These are phyloP conservation scores for Gila orcuttii DNA, from an alignment of 2,113 vertebrate genomes.

Conservation along the genomic window DNA sequence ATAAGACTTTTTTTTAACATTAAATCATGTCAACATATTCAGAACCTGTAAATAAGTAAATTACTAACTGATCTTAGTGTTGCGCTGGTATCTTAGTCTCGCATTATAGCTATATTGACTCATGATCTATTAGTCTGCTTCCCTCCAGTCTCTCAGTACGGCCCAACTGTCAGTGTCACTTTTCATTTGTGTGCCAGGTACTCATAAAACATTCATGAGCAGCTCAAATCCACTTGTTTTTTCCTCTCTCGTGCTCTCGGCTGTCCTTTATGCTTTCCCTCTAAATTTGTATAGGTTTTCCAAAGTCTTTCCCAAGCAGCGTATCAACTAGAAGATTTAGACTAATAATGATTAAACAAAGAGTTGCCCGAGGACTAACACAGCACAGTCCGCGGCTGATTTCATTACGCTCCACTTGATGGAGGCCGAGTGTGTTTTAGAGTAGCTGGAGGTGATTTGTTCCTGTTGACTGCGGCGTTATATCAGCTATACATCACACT, in stretches of 20 bases:
- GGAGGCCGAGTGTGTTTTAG: constrained; percentile 20
- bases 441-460: constrained; percentile 33
- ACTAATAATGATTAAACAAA: constrained; percentile 39
- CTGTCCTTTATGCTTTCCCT: constrained; percentile 1
- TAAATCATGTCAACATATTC: no score
- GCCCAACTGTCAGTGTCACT: constrained; percentile 72
- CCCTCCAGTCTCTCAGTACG: constrained; percentile 53
- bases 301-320: constrained; percentile 2
- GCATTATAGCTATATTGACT: constrained; percentile 30
- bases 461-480: not conserved
- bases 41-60: not conserved
- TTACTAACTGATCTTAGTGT: constrained; percentile 5
- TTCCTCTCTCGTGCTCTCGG: constrained; percentile 16
- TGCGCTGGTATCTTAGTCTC: constrained; percentile 33
- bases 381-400: not conserved
- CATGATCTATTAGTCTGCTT: constrained; percentile 33
- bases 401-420: constrained; percentile 7
- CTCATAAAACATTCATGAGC: constrained; percentile 77
- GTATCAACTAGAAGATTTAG: constrained; percentile 28
- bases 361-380: constrained; percentile 27
- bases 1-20: no score
- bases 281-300: constrained; percentile 27
- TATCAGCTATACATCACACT: constrained; percentile 31
- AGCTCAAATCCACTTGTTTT: constrained; percentile 59
- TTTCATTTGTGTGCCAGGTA: constrained; percentile 66